Base-by-base conservation (phyloP, 2,797 vertebrate genomes). In the Enteromius radiatus region DNA sequence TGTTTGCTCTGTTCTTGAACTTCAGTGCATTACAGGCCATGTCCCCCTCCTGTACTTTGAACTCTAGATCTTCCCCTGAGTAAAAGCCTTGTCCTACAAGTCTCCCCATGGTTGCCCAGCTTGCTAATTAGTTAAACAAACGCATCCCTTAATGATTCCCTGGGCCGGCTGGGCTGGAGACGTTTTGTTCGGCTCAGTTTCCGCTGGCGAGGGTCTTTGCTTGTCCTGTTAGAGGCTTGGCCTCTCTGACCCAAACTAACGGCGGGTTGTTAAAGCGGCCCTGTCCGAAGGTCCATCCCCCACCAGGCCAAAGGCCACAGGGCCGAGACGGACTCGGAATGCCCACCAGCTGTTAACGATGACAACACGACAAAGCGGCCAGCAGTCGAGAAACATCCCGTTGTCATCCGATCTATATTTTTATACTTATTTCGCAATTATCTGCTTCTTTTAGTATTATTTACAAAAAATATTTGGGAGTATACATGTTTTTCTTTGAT, bases 1-100 rank as follows among this genome's bases (percentile, higher is more conserved):
- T 98, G 94, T 99, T 99, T 99, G 95, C 93, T 96, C 96, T 97
- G 97, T 96, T 98, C 96, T 99, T 99, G 97, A 99, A 98, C 98
- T 99, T 98, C 97, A 96, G 93, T 90, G 95, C 88, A 95, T 93
- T 92, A 91, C 87, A 82, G 89, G 92, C 88, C 91, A 95, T 96
- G 96, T 95, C 92, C 93, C 91, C 77, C 83, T 92, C 89, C 93
- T 92, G 92, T 95, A 96, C 94, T 94, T 92, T 96, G 95, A 97
- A 95, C 95, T 92, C 92, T 82, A 88, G 91, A 87, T 91, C 94
- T 90, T 91, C 80, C 89, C 88, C 87, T 85, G 78, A 87, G 90
- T 84, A 93, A 91, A 90, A 88, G 91, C 89, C 92, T 88, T 86
- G 92, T 95, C 94, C 90, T 94, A 94, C 94, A 94, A 93, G 92